Conservation (phyloP, 2,113 vertebrate genomes). For the Periophthalmodon schlosseri region DNA sequence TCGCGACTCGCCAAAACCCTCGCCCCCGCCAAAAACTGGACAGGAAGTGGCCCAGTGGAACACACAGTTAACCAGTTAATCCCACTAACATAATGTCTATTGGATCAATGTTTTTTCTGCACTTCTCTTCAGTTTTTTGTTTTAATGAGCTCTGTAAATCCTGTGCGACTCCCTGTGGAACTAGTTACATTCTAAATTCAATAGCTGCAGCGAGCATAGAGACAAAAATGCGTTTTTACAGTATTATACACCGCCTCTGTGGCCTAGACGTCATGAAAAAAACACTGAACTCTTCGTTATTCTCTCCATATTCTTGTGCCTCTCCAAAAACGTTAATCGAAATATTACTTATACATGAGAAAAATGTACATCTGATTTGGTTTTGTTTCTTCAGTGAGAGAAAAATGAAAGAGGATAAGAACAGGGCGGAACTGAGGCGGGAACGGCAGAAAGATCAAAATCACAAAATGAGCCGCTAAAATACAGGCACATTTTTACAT, state of each 20-base stretch:
- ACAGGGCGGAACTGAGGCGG: constrained; percentile 1
- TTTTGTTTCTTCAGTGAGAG: constrained; percentile 7
- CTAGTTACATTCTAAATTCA: background rate
- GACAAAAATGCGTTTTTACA: background rate
- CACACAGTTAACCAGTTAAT: background rate
- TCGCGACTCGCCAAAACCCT: no score
- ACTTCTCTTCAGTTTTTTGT: background rate
- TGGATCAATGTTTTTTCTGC: background rate
- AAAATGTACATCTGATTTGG: constrained; percentile 9
- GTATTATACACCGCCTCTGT: background rate
- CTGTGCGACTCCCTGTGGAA: background rate
- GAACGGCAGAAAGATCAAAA: constrained; percentile 17
- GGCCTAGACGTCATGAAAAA: background rate
- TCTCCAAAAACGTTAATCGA: constrained; percentile 43
- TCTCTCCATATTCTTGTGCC: constrained; percentile 18
- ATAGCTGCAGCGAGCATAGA: background rate
- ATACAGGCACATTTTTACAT: constrained; percentile 14
- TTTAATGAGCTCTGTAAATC: background rate
- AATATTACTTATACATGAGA: constrained; percentile 52
- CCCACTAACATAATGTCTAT: background rate
- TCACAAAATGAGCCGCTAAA: constrained; percentile 16
- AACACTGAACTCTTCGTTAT: background rate
- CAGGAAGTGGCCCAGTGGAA: background rate
- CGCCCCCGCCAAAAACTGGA: no score
- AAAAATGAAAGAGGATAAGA: constrained; percentile 16